Base-by-base conservation (phyloP, 2,113 vertebrate genomes). In the Mellivora capensis region DNA sequence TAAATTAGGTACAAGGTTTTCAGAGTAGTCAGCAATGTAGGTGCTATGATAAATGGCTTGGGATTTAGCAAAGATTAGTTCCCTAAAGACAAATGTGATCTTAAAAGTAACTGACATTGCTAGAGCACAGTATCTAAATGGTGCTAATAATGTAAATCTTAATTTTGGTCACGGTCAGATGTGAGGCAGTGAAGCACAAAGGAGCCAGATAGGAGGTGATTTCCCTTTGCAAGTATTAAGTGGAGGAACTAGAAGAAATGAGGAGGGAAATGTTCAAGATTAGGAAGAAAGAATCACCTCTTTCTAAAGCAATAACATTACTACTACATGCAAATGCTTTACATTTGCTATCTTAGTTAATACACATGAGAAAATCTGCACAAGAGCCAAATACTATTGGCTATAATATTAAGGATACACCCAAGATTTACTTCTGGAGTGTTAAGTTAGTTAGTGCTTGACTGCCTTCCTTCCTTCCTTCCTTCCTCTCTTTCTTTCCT, bases 1-100 rank as follows among this genome's bases (percentile, higher is more conserved):
- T 76, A 95, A 90, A 90, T 87, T 85, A 69, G 14, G 29, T 77
- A 6, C 59, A 82, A 94, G 59, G 2, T 96, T 76, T 94, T 89
- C 81, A 44, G 7, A 27, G 20, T 82, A 87, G 81, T 93, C n/a
- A 90, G 49, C 59, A 90, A 87, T 71, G 81, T 54, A 87, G 96
- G 29, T 59, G 13, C 85, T 80, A 37, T 90, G 39, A 82, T 76
- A 80, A 82, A 80, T 93, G 62, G 29, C 80, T 97, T 69, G 42
- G 59, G 37, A 82, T 52, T 95, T 90, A 71, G 25, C n/a, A 82
- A 89, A 57, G 20, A 77, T 74, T 52, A 47, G 81, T n/a, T 92
- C 71, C 31, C 62, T 86, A 57, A 69, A 81, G 74, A 87, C 49
- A 85, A 86, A 77, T 34, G 10, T 82, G 49, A 25, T 61, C 86